These are phyloP conservation scores for Agrotis clavis DNA, from an alignment of 2,888 invertebrate genomes.

Conservation along the genomic window DNA sequence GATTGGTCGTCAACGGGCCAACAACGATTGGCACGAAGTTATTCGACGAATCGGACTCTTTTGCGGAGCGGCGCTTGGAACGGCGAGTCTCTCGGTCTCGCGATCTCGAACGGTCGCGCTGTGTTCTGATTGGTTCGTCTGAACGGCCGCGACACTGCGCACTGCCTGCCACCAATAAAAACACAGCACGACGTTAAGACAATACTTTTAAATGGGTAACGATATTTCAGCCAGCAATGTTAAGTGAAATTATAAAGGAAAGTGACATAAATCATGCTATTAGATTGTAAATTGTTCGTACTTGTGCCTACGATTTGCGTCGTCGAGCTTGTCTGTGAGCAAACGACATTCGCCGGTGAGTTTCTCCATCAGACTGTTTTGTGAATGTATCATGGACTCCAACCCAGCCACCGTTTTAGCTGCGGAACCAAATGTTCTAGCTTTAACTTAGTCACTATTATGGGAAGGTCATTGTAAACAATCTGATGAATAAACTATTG, in stretches of 20 bases:
- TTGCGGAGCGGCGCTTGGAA: conserved; percentile 88
- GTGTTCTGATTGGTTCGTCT: conserved; percentile 91
- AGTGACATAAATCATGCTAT: conserved; percentile 79
- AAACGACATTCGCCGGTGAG: conserved; percentile 97
- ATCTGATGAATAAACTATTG: conserved; percentile 94
- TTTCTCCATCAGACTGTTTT: conserved; percentile 98
- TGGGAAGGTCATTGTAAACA: conserved; percentile 76
- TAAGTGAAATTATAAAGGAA: conserved; percentile 59
- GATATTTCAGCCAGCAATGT: conserved; percentile 76
- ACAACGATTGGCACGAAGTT: conserved; percentile 86
- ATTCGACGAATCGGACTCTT: conserved; percentile 92
- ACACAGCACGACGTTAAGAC: conserved; percentile 91
- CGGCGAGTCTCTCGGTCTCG: conserved; percentile 83
- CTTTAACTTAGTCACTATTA: conserved; percentile 70
- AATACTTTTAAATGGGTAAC: conserved; percentile 83
- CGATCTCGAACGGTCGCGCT: conserved; percentile 88
- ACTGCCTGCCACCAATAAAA: conserved; percentile 91
- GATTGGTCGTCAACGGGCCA: conserved; percentile 89
- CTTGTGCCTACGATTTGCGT: conserved; percentile 97
- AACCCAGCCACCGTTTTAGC: conserved; percentile 97
- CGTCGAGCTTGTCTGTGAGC: conserved; percentile 97
- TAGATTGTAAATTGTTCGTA: conserved; percentile 91
- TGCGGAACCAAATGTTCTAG: conserved; percentile 91
- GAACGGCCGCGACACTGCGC: conserved; percentile 90
- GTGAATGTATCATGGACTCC: conserved; percentile 97